phyloP scores from a whole-genome alignment of 2,888 invertebrate species.

The Mythimna ferrago region DNA sequence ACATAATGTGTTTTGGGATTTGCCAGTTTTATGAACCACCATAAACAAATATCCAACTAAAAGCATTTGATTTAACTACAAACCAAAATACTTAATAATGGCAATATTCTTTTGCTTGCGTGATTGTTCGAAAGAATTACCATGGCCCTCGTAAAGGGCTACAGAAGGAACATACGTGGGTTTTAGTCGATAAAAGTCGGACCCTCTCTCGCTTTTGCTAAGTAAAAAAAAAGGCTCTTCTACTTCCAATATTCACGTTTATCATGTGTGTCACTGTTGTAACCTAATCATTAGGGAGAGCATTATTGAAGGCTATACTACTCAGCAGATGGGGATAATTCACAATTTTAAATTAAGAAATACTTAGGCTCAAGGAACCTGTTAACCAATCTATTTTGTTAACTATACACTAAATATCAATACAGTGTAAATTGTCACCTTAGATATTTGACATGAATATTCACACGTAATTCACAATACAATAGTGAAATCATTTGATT shows the following conservation, averaged over 20 bases:
- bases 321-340: background rate
- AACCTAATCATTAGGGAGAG: no score
- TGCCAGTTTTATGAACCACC: background rate
- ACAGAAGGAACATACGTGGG: no score
- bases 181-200: no score
- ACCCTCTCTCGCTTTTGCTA: no score
- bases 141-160: no score
- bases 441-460: slow-evolving; percentile 43
- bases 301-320: background rate
- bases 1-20: background rate
- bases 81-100: background rate
- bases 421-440: slow-evolving; percentile 24
- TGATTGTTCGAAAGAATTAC: no score
- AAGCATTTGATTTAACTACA: background rate
- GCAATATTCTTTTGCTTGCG: background rate
- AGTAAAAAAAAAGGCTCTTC: no score
- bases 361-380: background rate
- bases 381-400: slow-evolving; percentile 11
- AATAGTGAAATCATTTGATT: slow-evolving; percentile 28
- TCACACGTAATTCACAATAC: slow-evolving; percentile 39
- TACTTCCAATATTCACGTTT: no score
- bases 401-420: slow-evolving; percentile 22
- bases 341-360: background rate
- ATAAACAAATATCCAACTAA: background rate
- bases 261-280: background rate